Evolutionary conservation across 64 coral and sea anemone species (phyloP).

Genomic region (Actinia equina): DNA sequence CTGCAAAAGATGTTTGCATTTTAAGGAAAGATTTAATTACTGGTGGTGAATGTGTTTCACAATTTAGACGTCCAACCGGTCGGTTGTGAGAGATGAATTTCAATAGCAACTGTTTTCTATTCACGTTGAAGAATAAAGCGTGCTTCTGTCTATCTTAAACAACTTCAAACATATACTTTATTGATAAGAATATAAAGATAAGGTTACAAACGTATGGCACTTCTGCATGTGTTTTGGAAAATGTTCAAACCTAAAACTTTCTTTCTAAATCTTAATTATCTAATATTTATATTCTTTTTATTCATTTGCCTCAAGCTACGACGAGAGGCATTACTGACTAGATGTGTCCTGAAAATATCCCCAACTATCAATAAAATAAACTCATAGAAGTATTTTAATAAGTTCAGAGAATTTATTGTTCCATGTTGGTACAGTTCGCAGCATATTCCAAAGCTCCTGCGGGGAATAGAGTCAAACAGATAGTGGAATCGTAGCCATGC

Average conservation of each 20-base stretch:
- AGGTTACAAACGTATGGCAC: background rate
- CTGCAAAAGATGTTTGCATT: background rate
- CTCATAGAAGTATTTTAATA: background rate
- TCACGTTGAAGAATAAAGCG: background rate
- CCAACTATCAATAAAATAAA: conserved; percentile 5
- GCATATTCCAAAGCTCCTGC: background rate
- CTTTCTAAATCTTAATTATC: background rate
- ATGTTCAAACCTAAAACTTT: background rate
- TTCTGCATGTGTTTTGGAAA: background rate
- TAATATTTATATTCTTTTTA: background rate
- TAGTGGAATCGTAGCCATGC: background rate
- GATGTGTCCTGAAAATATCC: background rate
- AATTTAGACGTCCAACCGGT: background rate
- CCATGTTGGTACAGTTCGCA: background rate
- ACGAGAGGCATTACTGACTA: background rate
- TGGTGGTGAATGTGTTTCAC: background rate
- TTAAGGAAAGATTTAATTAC: background rate
- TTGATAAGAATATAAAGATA: background rate
- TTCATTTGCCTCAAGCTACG: background rate
- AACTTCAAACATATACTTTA: background rate
- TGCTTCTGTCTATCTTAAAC: background rate
- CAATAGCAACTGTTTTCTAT: background rate
- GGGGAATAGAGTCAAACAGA: background rate
- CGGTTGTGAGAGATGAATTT: background rate
- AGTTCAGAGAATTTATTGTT: background rate